phyloP scores from a whole-genome alignment of 2,888 invertebrate genomes.

The Cerastoderma edule region DNA sequence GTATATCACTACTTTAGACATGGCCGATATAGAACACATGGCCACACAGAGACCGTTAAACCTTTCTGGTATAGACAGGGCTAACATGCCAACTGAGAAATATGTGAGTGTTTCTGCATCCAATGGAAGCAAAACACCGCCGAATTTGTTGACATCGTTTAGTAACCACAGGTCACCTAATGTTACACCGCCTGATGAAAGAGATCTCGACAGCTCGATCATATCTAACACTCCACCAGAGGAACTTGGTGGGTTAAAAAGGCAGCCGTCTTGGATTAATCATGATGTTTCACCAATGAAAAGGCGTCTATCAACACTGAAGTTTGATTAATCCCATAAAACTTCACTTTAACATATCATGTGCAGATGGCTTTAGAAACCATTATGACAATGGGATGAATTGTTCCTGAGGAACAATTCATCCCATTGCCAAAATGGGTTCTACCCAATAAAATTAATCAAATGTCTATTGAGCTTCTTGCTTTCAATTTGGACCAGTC shows the following conservation, averaged over 20 bases:
- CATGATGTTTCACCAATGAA: constrained; percentile 39
- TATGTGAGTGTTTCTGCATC: too few relatives aligned
- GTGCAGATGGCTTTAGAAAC: neutral
- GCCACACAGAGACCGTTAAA: constrained; percentile 3
- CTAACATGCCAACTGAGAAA: too few relatives aligned
- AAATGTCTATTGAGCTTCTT: too few relatives aligned
- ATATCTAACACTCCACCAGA: neutral
- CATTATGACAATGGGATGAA: neutral
- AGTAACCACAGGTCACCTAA: neutral
- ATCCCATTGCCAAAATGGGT: neutral
- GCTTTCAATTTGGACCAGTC: too few relatives aligned
- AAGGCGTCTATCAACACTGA: constrained; percentile 36
- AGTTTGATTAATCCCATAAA: constrained; percentile 26
- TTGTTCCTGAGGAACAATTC: neutral
- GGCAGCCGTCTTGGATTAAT: neutral
- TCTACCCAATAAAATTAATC: too few relatives aligned
- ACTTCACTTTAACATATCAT: neutral
- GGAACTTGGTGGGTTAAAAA: constrained; percentile 4
- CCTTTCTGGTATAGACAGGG: too few relatives aligned
- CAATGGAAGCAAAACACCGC: too few relatives aligned
- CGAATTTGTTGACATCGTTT: too few relatives aligned
- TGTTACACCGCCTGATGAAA: constrained; percentile 4
- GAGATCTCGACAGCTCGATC: neutral
- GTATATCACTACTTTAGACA: constrained; percentile 41
- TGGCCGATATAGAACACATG: constrained; percentile 51